Evolutionary conservation across 2,888 invertebrate species (phyloP).

Genomic region (Polymixis flavicincta): DNA sequence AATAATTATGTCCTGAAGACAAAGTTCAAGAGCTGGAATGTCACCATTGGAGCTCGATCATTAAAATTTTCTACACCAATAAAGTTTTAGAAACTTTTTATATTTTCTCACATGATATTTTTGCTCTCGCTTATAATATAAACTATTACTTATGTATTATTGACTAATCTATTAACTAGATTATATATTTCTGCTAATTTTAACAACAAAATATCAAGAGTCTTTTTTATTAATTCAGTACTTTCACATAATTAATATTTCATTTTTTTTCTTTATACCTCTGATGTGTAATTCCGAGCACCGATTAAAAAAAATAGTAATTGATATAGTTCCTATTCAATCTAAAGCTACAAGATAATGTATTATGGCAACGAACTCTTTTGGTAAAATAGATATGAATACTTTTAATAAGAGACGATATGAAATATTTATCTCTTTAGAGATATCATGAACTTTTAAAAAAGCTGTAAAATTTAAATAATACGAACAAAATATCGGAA

Average conservation of each 20-base stretch:
- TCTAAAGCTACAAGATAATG: conserved; percentile 77
- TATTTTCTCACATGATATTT: conserved; percentile 63
- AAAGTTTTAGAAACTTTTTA: conserved; percentile 72
- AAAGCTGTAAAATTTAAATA: conserved; percentile 45
- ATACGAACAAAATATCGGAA: conserved; percentile 66
- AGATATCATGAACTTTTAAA: conserved; percentile 52
- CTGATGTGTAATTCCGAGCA: conserved; percentile 86
- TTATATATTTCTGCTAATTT: conserved; percentile 80
- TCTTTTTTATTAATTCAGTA: conserved; percentile 74
- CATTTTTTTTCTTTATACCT: conserved; percentile 72
- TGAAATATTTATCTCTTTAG: conserved; percentile 55
- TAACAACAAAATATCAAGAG: conserved; percentile 82
- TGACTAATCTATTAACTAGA: conserved; percentile 76
- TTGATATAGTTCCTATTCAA: conserved; percentile 73
- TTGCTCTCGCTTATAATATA: conserved; percentile 59
- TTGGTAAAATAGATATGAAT: conserved; percentile 80
- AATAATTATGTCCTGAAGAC: conserved; percentile 53
- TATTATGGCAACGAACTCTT: conserved; percentile 87
- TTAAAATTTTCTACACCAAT: conserved; percentile 63
- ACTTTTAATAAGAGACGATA: conserved; percentile 52
- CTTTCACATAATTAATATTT: conserved; percentile 74
- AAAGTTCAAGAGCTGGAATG: conserved; percentile 75
- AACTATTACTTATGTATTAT: conserved; percentile 69
- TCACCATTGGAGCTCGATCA: conserved; percentile 75
- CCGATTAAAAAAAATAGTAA: conserved; percentile 80